Conservation (phyloP, 2,113 vertebrate species). For the Aspidoscelis tigris region DNA sequence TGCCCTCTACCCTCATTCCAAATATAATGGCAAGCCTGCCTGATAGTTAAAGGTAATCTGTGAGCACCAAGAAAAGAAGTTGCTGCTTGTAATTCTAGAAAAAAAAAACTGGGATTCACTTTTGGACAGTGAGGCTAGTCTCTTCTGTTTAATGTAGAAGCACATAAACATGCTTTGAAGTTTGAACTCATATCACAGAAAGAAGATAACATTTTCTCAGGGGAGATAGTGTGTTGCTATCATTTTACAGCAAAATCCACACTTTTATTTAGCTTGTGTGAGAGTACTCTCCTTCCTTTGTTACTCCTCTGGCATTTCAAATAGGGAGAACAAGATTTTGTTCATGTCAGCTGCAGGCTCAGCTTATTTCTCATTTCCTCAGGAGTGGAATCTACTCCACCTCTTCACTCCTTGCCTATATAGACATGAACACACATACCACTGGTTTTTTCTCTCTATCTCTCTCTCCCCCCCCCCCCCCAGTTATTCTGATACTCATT, state of each 20-base stretch:
- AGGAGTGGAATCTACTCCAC: neutral
- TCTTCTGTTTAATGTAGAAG: slow-evolving; percentile 21
- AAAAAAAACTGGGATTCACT: neutral
- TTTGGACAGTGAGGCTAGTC: slow-evolving; percentile 1
- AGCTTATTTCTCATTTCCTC: slow-evolving; percentile 40
- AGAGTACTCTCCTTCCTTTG: slow-evolving; percentile 6
- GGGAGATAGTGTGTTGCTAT: neutral
- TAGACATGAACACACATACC: too few species aligned
- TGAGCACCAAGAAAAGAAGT: slow-evolving; percentile 4
- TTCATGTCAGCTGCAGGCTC: slow-evolving; percentile 15
- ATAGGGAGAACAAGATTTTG: slow-evolving; percentile 27
- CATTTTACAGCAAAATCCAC: slow-evolving; percentile 3
- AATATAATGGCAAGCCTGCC: neutral
- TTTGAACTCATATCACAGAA: neutral
- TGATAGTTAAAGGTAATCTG: slow-evolving; percentile 18
- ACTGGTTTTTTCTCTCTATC: too few species aligned
- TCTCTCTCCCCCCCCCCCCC: too few species aligned
- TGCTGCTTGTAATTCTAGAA: neutral
- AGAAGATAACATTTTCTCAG: slow-evolving; percentile 22
- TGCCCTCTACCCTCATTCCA: neutral
- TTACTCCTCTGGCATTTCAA: slow-evolving; percentile 25
- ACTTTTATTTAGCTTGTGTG: slow-evolving; percentile 26
- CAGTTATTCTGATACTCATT: too few species aligned
- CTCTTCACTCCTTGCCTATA: neutral
- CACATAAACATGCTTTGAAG: slow-evolving; percentile 17